These are phyloP conservation scores for Oikopleura albicans DNA, from an alignment of 23 tunicate species.

Conservation along the genomic window DNA sequence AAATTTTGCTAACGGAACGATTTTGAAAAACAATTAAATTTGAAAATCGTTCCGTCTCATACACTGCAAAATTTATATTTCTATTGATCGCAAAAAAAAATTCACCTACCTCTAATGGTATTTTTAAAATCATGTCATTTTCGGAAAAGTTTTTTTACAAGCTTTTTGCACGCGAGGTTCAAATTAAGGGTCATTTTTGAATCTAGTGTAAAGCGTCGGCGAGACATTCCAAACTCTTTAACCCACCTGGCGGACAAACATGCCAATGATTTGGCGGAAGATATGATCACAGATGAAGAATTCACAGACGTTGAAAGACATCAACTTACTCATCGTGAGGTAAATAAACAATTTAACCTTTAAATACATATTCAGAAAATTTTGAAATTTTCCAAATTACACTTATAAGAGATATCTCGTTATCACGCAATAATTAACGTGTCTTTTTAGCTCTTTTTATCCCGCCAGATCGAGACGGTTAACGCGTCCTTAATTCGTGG, in stretches of 20 bases:
- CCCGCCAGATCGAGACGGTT: constrained; percentile 5
- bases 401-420: constrained; percentile 46
- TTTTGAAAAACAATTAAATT: too few species aligned
- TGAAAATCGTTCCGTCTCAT: too few species aligned
- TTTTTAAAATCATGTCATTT: too few species aligned
- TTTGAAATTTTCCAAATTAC: constrained; percentile 70
- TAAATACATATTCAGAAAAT: constrained; percentile 65
- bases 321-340: constrained; percentile 75
- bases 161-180: too few species aligned
- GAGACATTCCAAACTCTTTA: constrained; percentile 66
- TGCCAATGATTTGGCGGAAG: constrained; percentile 65
- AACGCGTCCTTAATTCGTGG: constrained; percentile 31
- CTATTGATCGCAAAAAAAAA: too few species aligned
- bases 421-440: too few species aligned
- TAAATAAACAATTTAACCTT: too few species aligned
- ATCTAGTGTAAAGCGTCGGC: constrained; percentile 42
- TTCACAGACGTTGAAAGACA: constrained; percentile 48
- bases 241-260: constrained; percentile 74
- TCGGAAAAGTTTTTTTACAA: too few species aligned
- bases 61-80: too few species aligned
- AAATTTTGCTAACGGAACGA: too few species aligned
- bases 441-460: constrained; percentile 1
- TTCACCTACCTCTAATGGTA: too few species aligned
- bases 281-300: constrained; percentile 30
- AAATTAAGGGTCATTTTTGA: too few species aligned